Evolutionary conservation across 2,797 vertebrate genomes (phyloP), one percentile per base, ranked within the genome.

Genomic region (Synanceia verrucosa): DNA sequence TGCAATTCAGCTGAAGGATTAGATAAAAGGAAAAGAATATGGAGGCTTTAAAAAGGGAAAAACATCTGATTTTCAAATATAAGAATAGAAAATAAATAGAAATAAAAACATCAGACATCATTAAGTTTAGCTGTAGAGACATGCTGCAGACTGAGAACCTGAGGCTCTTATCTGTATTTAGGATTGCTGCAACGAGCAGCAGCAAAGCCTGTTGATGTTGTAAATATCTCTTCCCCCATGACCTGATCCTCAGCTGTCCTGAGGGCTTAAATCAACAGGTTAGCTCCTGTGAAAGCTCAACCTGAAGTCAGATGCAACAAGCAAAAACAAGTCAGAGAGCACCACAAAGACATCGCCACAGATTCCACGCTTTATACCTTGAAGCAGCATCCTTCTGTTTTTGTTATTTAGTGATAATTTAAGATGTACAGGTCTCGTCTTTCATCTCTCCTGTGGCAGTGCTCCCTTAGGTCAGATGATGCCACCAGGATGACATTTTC

Each of bases 231-330:
- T 62, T 50, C 48, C 48, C 70, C 39, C 39, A n/a, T 39, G 16
- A 65, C 50, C 13, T 56, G 29, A 50, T 46, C 52, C 47, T 60
- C 21, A 50, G 16, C 41, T 4, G 60, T 79, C 64, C 60, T 21
- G 9, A 56, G 70, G 58, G 64, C 8, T 77, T 65, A 58, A 72
- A 73, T 77, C 16, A 81, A 64, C 47, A 59, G 18, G 21, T 50
- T 60, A 44, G 13, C 2, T 5, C 31, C 59, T 6, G 41, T n/a
- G 43, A 70, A 48, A 60, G 14, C 34, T 74, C n/a, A 48, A 48
- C n/a, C 48, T 65, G 10, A 36, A 23, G 33, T 43, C 23, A 56
- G 21, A 68, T 6, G 48, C 8, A 61, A 46, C 10, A 9, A 60
- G 16, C 5, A 0, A 47, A 9, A 53, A 11, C 19, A 44, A 55